These are phyloP conservation scores for Aspidiotus destructor DNA, from an alignment of 2,888 invertebrate genomes.

Conservation along the genomic window DNA sequence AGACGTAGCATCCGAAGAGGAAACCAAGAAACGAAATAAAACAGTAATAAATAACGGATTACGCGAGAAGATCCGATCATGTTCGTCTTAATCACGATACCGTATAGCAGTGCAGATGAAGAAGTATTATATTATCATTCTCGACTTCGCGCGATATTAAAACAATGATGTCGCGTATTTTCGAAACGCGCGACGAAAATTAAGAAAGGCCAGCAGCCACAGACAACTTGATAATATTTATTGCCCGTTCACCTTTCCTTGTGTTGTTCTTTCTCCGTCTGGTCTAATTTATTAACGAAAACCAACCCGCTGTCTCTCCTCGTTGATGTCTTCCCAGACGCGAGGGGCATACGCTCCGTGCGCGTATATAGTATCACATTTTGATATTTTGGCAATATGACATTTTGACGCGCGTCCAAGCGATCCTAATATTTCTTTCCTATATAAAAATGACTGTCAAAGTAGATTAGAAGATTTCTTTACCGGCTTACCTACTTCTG, in stretches of 20 bases:
- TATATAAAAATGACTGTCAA: slow-evolving; percentile 28
- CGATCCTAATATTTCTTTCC: slow-evolving; percentile 24
- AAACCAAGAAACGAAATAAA: no score
- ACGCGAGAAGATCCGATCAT: no score
- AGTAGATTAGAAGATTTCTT: slow-evolving; percentile 15
- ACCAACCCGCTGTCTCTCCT: slow-evolving; percentile 11
- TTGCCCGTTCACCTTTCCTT: slow-evolving; percentile 23
- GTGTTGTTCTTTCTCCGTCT: slow-evolving; percentile 14
- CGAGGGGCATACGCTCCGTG: background rate
- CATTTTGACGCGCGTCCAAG: slow-evolving; percentile 19
- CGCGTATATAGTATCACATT: slow-evolving; percentile 22
- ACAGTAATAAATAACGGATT: no score
- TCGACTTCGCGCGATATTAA: no score
- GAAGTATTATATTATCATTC: no score
- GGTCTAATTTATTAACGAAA: slow-evolving; percentile 25
- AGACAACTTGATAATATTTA: slow-evolving; percentile 13
- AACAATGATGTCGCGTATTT: no score
- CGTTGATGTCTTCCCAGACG: background rate
- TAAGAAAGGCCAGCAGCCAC: no score
- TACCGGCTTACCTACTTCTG: slow-evolving; percentile 22
- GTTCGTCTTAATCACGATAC: no score
- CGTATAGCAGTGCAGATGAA: no score
- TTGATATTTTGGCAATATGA: slow-evolving; percentile 31
- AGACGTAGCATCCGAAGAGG: no score
- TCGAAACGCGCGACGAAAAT: no score